Evolutionary conservation across 1,140 invertebrate species (phyloP).

Genomic region (Bombus difficillimus): DNA sequence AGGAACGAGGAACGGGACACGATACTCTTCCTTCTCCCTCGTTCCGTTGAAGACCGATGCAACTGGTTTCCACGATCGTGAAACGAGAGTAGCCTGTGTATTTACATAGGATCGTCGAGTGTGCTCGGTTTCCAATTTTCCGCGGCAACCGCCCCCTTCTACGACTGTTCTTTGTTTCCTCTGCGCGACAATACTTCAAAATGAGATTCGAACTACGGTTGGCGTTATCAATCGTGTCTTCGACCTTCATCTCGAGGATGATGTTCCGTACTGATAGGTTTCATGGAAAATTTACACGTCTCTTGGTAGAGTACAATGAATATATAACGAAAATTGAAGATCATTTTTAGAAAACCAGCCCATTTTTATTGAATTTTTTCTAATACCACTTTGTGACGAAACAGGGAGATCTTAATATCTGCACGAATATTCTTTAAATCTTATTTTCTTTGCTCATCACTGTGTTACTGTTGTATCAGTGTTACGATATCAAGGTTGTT

Average conservation of each 20-base stretch:
- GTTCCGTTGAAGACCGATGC: neutral
- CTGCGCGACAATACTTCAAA: neutral
- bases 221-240: neutral
- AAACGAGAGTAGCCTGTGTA: neutral
- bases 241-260: neutral
- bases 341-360: too few relatives aligned
- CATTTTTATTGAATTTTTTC: too few relatives aligned
- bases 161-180: neutral
- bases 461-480: too few relatives aligned
- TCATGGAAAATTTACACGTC: too few relatives aligned
- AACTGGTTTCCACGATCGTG: conserved; percentile 3
- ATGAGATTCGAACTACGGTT: neutral
- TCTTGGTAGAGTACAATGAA: too few relatives aligned
- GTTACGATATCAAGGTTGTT: too few relatives aligned
- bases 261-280: neutral
- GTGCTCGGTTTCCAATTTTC: conserved; percentile 21
- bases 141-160: neutral
- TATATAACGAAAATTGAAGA: too few relatives aligned
- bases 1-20: neutral
- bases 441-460: too few relatives aligned
- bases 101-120: neutral
- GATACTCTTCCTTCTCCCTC: neutral
- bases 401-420: too few relatives aligned
- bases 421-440: too few relatives aligned
- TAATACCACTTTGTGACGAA: too few relatives aligned